Base-by-base conservation (phyloP, 2,888 invertebrate species). In the Drosophila aldrichi region DNA sequence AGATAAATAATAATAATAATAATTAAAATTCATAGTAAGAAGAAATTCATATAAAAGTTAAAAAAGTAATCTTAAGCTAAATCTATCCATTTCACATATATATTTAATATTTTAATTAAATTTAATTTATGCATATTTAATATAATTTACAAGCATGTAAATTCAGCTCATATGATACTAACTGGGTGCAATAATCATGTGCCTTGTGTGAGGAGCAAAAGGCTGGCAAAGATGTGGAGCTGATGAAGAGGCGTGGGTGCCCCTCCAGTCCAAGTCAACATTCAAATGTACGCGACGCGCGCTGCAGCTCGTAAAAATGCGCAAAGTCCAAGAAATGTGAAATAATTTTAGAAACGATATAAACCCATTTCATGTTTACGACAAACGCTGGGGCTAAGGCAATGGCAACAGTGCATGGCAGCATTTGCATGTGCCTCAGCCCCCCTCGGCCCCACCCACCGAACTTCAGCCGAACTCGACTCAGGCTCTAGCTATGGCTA, bases 361-460 rank as follows among this genome's bases (percentile, higher is more conserved):
- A 90, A 91, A 80, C 91, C 91, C 91, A 91, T 91, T 91, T 91
- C 91, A 82, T 91, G 91, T 91, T 90, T 81, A 84, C 86, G 88
- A 87, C 83, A 82, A 88, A 74, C 79, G 76, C 70, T 68, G 61
- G 57, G 56, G 63, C 69, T 51, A 56, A 32, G 63, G 66, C 66
- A 40, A 61, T 25, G 66, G 64, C 71, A 68, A 54, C 70, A 71
- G 46, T 70, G 70, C 71, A 67, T 22, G 52, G 22, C 52, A 36
- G 63, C 74, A 85, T 90, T 81, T 88, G 87, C 88, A 89, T 88
- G 71, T 71, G 73, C 76, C 70, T 64, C 72, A 48, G 14, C 41
- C 14, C 40, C 36, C 20, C 34, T 41, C 58, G 44, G 16, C 51
- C 34, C 8, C 51, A 36, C 3, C 14, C n/a, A 4, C 8, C 36